A percentile compares a stretch with the other conserved stretches of the same genome.
Evolutionary conservation across 92 coral and sea anemone species (phyloP).

Genomic region (Phenganax stokvisi): DNA sequence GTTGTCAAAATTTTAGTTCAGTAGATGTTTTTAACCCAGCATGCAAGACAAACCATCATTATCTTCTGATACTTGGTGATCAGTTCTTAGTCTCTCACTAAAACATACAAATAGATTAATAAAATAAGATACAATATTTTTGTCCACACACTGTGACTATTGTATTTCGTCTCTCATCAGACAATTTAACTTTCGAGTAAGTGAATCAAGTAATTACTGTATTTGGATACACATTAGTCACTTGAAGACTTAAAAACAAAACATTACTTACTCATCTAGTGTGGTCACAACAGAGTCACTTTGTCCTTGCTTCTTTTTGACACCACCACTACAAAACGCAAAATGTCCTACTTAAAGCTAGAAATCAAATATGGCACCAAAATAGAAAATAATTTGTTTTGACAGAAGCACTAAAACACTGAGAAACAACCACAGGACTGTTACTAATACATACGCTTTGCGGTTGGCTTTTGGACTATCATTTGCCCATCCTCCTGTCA

Average conservation of each 20-base stretch:
- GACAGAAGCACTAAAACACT: background rate
- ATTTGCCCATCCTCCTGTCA: conserved; percentile 99
- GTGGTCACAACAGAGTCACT: conserved; percentile 23
- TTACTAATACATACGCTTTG: conserved; percentile 48
- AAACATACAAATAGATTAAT: conserved; percentile 22
- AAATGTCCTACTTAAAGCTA: background rate
- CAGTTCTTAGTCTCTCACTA: conserved; percentile 86
- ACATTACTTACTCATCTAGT: background rate
- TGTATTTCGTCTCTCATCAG: too few relatives aligned
- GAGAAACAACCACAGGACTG: background rate
- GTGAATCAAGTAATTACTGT: too few relatives aligned
- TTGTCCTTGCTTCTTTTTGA: conserved; percentile 13
- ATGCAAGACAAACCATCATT: conserved; percentile 61
- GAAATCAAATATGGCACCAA: background rate
- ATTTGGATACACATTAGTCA: too few relatives aligned
- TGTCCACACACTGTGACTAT: background rate
- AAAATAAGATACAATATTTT: background rate
- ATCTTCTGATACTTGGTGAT: conserved; percentile 54
- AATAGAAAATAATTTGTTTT: background rate
- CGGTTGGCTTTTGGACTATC: conserved; percentile 75
- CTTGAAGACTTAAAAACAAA: background rate
- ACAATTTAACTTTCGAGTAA: too few relatives aligned
- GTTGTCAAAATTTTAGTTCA: background rate
- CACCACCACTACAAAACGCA: background rate
- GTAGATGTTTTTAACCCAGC: background rate